Conservation (phyloP, 2,113 vertebrate species). For the Paracyprichromis sp. region DNA sequence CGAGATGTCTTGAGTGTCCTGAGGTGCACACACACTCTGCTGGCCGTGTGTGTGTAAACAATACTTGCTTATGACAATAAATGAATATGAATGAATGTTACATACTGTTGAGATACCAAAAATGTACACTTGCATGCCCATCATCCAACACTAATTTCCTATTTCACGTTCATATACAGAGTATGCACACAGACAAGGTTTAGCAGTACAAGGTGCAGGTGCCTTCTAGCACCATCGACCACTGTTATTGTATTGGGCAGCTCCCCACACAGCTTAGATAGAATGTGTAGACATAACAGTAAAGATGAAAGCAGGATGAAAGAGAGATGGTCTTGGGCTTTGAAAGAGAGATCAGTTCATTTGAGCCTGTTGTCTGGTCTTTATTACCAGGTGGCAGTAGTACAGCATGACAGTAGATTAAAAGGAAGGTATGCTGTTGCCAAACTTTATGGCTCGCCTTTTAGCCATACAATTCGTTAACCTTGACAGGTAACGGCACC, state of each 20-base stretch:
- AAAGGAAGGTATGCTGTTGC: neutral
- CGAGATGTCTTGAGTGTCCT: neutral
- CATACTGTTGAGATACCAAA: neutral
- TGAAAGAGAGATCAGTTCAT: no score
- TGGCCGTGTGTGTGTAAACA: neutral
- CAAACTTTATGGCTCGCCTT: neutral
- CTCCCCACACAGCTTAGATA: constrained; percentile 42
- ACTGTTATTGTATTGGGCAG: constrained; percentile 19
- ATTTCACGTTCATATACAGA: neutral
- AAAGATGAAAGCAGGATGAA: constrained; percentile 52
- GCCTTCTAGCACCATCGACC: neutral
- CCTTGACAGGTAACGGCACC: neutral
- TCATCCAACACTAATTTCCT: neutral
- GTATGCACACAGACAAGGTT: neutral
- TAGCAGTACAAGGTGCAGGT: constrained; percentile 1
- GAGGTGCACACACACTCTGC: neutral
- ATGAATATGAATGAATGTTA: neutral
- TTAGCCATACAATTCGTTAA: neutral
- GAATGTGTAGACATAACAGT: constrained; percentile 51
- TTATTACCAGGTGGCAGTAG: no score
- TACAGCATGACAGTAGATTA: neutral
- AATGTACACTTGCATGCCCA: neutral
- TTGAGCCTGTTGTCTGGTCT: no score
- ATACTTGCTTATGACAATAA: neutral
- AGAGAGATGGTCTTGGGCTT: neutral